Conservation (phyloP, 2,113 vertebrate genomes). For the Oreocharis arfaki region DNA sequence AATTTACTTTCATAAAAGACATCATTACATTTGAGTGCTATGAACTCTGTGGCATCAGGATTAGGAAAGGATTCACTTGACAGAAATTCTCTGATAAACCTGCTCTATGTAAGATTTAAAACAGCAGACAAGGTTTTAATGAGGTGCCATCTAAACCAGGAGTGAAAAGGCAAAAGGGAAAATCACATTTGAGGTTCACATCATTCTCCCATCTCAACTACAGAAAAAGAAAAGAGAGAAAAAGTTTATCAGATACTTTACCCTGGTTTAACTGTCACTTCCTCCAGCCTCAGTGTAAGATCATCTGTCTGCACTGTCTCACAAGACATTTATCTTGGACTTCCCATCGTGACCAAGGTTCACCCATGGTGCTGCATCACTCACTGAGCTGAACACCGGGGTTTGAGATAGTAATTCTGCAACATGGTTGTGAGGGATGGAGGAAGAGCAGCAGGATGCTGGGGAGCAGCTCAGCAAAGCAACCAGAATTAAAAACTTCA, state of each 20-base stretch:
- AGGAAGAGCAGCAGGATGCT: not conserved
- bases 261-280: not conserved
- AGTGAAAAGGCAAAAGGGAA: not conserved
- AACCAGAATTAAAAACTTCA: accelerated
- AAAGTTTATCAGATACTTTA: not conserved
- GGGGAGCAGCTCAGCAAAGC: not conserved
- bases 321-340: not conserved
- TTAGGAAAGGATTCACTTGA: not conserved
- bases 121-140: not conserved
- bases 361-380: not conserved
- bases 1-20: conserved; percentile 22
- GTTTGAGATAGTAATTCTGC: not conserved
- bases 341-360: accelerated
- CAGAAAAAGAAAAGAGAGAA: not conserved
- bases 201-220: not conserved
- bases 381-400: accelerated
- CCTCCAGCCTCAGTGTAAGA: not conserved
- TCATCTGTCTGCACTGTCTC: not conserved
- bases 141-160: not conserved
- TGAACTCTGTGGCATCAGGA: not conserved
- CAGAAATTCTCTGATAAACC: not conserved
- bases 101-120: not conserved
- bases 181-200: not conserved
- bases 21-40: not conserved
- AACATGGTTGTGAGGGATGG: accelerated